phyloP scores from a whole-genome alignment of 2,888 invertebrate genomes.

The Synanthedon andrenaeformis region DNA sequence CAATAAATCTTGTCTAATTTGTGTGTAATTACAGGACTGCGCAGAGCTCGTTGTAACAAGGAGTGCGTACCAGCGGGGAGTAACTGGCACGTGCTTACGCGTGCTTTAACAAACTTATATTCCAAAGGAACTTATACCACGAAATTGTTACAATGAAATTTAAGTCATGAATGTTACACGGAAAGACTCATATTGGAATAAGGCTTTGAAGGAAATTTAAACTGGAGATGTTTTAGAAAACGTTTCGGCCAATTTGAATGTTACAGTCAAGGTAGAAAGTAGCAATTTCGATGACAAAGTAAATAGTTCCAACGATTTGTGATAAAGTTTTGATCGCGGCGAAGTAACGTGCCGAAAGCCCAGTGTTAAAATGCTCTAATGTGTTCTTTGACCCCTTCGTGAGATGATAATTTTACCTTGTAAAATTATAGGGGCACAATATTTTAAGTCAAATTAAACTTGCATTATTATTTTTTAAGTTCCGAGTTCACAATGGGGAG shows the following conservation, averaged over 20 bases:
- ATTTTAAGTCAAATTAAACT: constrained; percentile 54
- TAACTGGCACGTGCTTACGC: constrained; percentile 64
- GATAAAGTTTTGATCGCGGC: constrained; percentile 44
- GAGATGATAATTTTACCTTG: constrained; percentile 55
- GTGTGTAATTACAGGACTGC: constrained; percentile 69
- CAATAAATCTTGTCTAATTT: constrained; percentile 71
- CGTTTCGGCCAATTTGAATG: constrained; percentile 29
- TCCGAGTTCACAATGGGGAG: constrained; percentile 29
- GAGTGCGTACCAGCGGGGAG: constrained; percentile 66
- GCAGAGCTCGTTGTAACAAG: constrained; percentile 64
- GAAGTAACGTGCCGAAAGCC: constrained; percentile 52
- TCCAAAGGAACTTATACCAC: constrained; percentile 20
- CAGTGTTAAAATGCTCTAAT: constrained; percentile 51
- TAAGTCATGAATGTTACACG: constrained; percentile 8
- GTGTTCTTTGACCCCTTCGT: constrained; percentile 59
- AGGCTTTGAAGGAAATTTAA: constrained; percentile 11
- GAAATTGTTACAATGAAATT: constrained; percentile 12
- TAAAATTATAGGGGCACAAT: constrained; percentile 52
- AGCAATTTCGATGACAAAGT: constrained; percentile 27
- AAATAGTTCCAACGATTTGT: constrained; percentile 22
- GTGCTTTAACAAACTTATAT: constrained; percentile 24
- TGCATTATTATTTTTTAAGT: constrained; percentile 47
- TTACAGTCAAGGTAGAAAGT: constrained; percentile 34
- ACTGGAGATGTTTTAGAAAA: constrained; percentile 27
- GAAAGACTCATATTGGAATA: constrained; percentile 14